These are phyloP conservation scores for Phalacrocorax carbo DNA, from an alignment of 2,113 vertebrate genomes.

Conservation along the genomic window DNA sequence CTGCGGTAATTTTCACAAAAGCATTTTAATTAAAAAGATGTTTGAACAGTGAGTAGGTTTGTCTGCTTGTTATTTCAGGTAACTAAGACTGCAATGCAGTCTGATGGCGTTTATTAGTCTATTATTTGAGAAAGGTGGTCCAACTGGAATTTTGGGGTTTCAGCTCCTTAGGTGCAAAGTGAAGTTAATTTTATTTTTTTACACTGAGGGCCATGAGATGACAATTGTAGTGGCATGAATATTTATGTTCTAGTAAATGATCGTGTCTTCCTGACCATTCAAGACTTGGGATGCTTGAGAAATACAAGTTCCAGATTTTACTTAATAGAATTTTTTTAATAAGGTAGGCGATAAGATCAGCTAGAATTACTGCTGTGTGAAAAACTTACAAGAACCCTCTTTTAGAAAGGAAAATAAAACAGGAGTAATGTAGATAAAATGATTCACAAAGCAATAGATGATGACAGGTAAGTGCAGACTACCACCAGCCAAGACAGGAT, in stretches of 20 bases:
- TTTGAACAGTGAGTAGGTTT: background rate
- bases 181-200: background rate
- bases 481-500: background rate
- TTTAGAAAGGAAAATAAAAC: background rate
- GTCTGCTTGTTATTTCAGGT: background rate
- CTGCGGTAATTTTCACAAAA: background rate
- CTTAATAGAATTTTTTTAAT: background rate
- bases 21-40: conserved; percentile 43
- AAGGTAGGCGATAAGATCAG: background rate
- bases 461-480: background rate
- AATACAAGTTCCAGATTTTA: background rate
- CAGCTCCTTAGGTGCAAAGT: background rate
- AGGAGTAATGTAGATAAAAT: background rate
- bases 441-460: background rate
- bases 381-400: background rate
- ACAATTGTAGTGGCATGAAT: background rate
- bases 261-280: background rate
- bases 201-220: background rate
- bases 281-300: background rate
- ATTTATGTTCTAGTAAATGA: background rate
- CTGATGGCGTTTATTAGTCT: background rate
- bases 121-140: background rate
- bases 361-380: background rate
- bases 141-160: background rate
- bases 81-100: rapidly evolving